Evolutionary conservation across 1,140 invertebrate genomes (phyloP).

Genomic region (Nymphalis io): DNA sequence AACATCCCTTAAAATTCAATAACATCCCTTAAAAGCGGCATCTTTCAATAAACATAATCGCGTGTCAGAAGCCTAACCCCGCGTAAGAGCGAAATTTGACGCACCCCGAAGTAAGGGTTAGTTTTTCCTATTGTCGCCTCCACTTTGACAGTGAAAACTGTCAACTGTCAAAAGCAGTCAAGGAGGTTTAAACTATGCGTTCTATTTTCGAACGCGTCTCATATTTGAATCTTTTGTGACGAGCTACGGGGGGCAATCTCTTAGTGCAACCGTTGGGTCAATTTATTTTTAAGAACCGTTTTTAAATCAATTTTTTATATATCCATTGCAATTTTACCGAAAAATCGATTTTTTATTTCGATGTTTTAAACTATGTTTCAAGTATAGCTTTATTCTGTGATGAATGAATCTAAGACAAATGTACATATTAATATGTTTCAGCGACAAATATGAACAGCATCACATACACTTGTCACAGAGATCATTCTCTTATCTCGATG

Average conservation of each 20-base stretch:
- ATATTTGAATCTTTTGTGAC: slow-evolving; percentile 51
- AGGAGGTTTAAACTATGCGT: slow-evolving; percentile 77
- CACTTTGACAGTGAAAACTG: slow-evolving; percentile 75
- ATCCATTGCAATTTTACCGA: not conserved
- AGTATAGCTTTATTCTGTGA: too few species aligned
- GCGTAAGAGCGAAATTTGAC: slow-evolving; percentile 61
- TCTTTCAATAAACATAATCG: slow-evolving; percentile 77
- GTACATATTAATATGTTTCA: not conserved
- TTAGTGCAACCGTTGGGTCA: slow-evolving; percentile 16
- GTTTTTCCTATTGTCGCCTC: slow-evolving; percentile 59
- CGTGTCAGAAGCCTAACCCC: slow-evolving; percentile 60
- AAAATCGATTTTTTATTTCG: not conserved
- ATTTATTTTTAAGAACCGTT: slow-evolving; percentile 2
- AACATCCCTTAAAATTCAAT: slow-evolving; percentile 52
- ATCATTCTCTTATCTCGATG: not conserved
- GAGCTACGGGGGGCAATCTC: slow-evolving; percentile 15
- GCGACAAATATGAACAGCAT: not conserved
- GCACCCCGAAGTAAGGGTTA: slow-evolving; percentile 63
- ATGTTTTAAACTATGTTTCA: not conserved
- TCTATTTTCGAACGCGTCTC: slow-evolving; percentile 69
- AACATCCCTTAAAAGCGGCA: slow-evolving; percentile 54
- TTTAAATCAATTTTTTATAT: not conserved
- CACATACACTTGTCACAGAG: not conserved
- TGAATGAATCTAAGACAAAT: not conserved
- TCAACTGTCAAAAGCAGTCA: slow-evolving; percentile 78